These are phyloP conservation scores for Bombus turneri DNA, from an alignment of 1,140 invertebrate species.

Conservation along the genomic window DNA sequence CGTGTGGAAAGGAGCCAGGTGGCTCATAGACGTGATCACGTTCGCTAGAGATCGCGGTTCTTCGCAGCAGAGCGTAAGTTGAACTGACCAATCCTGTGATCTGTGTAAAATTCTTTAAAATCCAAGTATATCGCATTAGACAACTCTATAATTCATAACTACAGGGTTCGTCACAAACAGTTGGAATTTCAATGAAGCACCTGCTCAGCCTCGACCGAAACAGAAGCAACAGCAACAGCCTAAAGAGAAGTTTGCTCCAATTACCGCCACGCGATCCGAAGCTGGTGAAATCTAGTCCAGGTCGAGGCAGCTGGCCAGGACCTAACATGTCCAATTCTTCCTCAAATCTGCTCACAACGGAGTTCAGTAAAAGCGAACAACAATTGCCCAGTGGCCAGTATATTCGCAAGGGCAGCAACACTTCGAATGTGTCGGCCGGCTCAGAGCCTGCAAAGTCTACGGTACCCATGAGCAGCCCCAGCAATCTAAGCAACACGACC, in stretches of 20 bases:
- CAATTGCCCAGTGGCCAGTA: slow-evolving; percentile 83
- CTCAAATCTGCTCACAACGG: slow-evolving; percentile 84
- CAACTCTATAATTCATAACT: neutral
- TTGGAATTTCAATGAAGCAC: slow-evolving; percentile 79
- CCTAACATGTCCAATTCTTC: slow-evolving; percentile 85
- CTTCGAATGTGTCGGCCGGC: slow-evolving; percentile 73
- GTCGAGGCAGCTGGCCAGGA: slow-evolving; percentile 91
- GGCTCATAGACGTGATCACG: slow-evolving; percentile 97
- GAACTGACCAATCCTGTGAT: neutral
- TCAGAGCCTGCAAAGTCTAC: slow-evolving; percentile 71
- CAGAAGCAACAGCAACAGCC: slow-evolving; percentile 76
- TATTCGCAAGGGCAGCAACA: slow-evolving; percentile 75
- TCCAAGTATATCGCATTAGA: neutral
- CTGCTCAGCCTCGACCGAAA: slow-evolving; percentile 79
- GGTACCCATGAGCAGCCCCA: slow-evolving; percentile 45
- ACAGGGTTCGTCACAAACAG: slow-evolving; percentile 58
- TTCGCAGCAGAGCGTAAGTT: slow-evolving; percentile 73
- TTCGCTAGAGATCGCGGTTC: slow-evolving; percentile 92
- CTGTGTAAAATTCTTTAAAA: neutral
- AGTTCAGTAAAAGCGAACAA: slow-evolving; percentile 93
- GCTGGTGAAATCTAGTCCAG: slow-evolving; percentile 88
- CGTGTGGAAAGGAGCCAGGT: slow-evolving; percentile 96
- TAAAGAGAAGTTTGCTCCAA: slow-evolving; percentile 85
- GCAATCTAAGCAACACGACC: slow-evolving; percentile 72
- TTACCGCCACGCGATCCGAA: slow-evolving; percentile 88